phyloP scores from a whole-genome alignment of 2,797 vertebrate genomes.

The Distichodus sexfasciatus region DNA sequence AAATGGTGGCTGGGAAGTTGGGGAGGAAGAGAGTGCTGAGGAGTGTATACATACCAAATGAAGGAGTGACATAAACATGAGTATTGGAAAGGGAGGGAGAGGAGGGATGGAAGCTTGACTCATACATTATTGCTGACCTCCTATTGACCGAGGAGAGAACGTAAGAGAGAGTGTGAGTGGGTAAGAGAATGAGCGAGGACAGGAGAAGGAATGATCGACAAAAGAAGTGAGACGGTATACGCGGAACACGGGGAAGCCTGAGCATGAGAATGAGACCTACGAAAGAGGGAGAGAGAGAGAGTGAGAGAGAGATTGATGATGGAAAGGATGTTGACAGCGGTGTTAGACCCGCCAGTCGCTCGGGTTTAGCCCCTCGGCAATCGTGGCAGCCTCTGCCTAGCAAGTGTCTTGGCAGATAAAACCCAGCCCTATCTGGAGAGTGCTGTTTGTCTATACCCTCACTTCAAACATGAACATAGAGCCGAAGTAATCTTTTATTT shows the following conservation, averaged over 20 bases:
- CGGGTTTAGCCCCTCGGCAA: conserved; percentile 39
- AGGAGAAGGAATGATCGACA: background rate
- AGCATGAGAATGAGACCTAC: too few species aligned
- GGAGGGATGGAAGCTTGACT: conserved; percentile 41
- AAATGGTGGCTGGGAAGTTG: background rate
- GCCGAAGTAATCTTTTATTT: too few species aligned
- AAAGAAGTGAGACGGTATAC: too few species aligned
- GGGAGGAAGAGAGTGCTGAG: background rate
- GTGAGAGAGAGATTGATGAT: conserved; percentile 37
- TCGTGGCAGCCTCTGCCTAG: conserved; percentile 11
- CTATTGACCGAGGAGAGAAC: conserved; percentile 57
- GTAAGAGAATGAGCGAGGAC: background rate
- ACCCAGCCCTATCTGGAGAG: conserved; percentile 23
- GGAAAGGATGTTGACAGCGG: conserved; percentile 50
- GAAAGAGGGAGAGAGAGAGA: conserved; percentile 40
- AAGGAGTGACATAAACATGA: background rate
- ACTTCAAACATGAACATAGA: too few species aligned
- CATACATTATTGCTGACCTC: conserved; percentile 62
- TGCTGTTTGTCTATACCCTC: background rate
- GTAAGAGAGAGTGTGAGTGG: conserved; percentile 20
- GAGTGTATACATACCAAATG: conserved; percentile 14
- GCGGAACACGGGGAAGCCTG: too few species aligned
- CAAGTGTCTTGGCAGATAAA: too few species aligned
- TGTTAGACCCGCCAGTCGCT: conserved; percentile 59
- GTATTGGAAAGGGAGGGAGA: background rate